Base-by-base conservation (phyloP, 30 jellyfish, hydroid and myxozoan species). In the Mastigias papua region DNA sequence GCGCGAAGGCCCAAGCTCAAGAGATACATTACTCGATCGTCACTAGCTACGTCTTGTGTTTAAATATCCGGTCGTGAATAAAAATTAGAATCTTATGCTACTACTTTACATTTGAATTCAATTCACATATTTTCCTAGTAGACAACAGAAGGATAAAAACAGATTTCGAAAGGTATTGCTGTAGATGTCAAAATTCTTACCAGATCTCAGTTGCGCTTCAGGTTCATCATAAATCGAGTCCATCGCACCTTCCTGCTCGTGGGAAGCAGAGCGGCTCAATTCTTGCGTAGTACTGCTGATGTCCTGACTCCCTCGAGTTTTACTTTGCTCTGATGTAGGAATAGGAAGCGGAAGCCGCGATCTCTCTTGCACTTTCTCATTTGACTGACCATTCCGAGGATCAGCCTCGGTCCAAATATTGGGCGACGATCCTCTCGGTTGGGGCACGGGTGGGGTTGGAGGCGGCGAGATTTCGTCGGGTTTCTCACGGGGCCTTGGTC, bases 191-290 rank as follows among this genome's bases (percentile, higher is more conserved):
- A 23, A 63, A 31, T 17, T 21, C 93, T 67, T 70, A 93, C 98
- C 97, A 64, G 99, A 91, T 70, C 99, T 89, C 23, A 95, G 80
- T 49, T 49, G 92, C 20, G 88, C 87, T 69, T 90, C 99, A 16
- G 99, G 99, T 46, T 90, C 97, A 37, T 95, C 98, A 72, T 95
- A 90, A 48, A 91, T 74, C 69, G 89, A 86, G 62, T 95, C 99
- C 80, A 57, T 66, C 57, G 17, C 20, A 19, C 61, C 72, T 80
- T 92, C 98, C 15, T 67, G 77, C 42, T 69, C 82, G 46, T 72
- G 85, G 20, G 95, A 90, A 28, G 90, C 75, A 7, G 91, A 84
- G 82, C 71, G 8, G 9, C 91, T 86, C 25, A 82, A 68, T 5
- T 50, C 34, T 20, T 86, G 82, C 1, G n/a, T 46, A 63, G 22